phyloP scores from a whole-genome alignment of 2,888 invertebrate species.

The Luperina nickerlii region DNA sequence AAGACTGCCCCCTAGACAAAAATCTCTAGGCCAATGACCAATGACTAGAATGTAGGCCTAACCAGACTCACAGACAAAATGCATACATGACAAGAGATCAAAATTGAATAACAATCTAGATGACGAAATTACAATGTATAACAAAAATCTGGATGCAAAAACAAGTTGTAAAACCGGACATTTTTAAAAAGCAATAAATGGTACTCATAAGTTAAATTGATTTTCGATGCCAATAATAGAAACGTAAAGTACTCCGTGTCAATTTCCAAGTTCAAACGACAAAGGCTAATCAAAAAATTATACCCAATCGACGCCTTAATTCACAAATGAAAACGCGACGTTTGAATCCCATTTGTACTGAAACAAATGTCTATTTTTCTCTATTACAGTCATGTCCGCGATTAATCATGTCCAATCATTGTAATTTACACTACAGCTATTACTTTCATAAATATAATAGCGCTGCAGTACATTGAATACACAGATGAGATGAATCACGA shows the following conservation, averaged over 20 bases:
- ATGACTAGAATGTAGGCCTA: no score
- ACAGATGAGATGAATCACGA: conserved; percentile 68
- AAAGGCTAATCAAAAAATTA: conserved; percentile 51
- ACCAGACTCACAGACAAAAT: no score
- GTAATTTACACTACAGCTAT: conserved; percentile 62
- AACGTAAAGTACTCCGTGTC: not conserved
- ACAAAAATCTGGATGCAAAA: not conserved
- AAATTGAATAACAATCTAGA: not conserved
- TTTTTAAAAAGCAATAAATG: not conserved
- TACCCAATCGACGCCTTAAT: conserved; percentile 41
- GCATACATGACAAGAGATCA: not conserved
- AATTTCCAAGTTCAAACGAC: conserved; percentile 30
- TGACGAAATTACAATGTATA: no score
- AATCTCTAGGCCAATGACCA: no score
- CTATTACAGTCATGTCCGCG: conserved; percentile 38
- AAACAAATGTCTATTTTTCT: conserved; percentile 34
- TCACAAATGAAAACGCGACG: conserved; percentile 52
- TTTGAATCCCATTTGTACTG: conserved; percentile 44
- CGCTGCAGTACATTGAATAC: conserved; percentile 45
- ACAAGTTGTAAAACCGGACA: not conserved
- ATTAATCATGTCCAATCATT: conserved; percentile 57
- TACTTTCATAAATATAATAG: conserved; percentile 53
- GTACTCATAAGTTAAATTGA: not conserved
- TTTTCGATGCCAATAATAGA: conserved; percentile 3
- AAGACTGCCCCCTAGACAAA: no score